A percentile compares a stretch with the other conserved stretches of the same genome.
Evolutionary conservation across 2,888 invertebrate species (phyloP).

Genomic region (Dioctria rufipes): DNA sequence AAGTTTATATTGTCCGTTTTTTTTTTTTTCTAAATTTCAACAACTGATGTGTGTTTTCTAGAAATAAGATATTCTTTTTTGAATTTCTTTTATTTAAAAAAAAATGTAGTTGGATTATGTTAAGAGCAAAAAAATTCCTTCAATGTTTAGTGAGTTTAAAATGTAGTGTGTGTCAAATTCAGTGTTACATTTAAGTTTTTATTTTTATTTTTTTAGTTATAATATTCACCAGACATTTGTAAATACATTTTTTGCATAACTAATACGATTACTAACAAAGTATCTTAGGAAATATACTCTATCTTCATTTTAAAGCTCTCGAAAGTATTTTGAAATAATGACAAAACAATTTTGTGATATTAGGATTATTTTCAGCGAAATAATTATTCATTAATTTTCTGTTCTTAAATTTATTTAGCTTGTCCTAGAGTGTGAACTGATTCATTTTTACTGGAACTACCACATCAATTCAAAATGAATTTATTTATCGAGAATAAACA

Average conservation of each 20-base stretch:
- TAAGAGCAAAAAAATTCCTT: neutral
- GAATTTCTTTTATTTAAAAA: neutral
- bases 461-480: constrained; percentile 35
- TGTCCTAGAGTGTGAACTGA: constrained; percentile 15
- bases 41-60: neutral
- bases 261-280: neutral
- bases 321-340: constrained; percentile 37
- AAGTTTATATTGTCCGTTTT: neutral
- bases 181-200: neutral
- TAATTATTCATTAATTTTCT: constrained; percentile 27
- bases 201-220: neutral
- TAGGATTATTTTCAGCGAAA: constrained; percentile 38
- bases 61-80: neutral
- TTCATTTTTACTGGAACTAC: constrained; percentile 20
- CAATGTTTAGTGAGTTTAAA: neutral
- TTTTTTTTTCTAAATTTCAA: neutral
- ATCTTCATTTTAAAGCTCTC: constrained; percentile 18
- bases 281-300: constrained; percentile 21
- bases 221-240: neutral
- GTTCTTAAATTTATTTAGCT: constrained; percentile 33
- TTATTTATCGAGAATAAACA: constrained; percentile 41
- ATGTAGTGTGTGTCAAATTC: neutral
- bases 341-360: constrained; percentile 46
- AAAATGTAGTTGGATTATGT: neutral
- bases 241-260: constrained; percentile 4